Base-by-base conservation (phyloP, 2,888 invertebrate genomes). In the Tortricodes alternella region DNA sequence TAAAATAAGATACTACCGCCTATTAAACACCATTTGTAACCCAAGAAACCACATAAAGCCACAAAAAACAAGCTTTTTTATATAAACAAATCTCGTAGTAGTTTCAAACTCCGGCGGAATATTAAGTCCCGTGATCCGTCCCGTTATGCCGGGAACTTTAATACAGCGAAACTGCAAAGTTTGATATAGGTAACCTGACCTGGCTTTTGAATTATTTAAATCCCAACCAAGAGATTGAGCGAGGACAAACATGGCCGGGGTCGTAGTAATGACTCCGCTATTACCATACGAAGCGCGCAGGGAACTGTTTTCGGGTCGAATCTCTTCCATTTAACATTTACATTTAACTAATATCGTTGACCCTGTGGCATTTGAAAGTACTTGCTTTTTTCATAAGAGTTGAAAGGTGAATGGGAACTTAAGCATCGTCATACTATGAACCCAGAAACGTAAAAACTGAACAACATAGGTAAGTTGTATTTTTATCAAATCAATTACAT, bases 171-270 rank as follows among this genome's bases (percentile, higher is more conserved):
- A 51, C 43, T 35, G 24, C 41, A 24, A 41, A 35, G 41, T 51
- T 51, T 34, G 18, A 51, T 35, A 13, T 23, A 32, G 50, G 21
- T 34, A 18, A 5, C 34, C 24, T 43, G 51, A 23, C 41, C 41
- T 34, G 41, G 29, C 32, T 21, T 16, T 41, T 35, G 51, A 18
- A 52, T 52, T 43, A 52, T 52, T 43, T 44, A 52, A 27, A 13
- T 24, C 24, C 9, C 21, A 18, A 16, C 34, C 29, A 23, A 34
- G 23, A 27, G 13, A 18, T 51, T 23, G 43, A 18, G 13, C 35
- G 24, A 23, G 24, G 43, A 43, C 24, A 24, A 21, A 34, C 35
- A 43, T 8, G 8, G 39, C 9, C 23, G 29, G 9, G 9, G 15
- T 11, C 13, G 9, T 19, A 43, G 35, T 49, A 52, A 43, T 43